Conservation (phyloP, 2,797 vertebrate species). For the Acrocephalus scirpaceus region DNA sequence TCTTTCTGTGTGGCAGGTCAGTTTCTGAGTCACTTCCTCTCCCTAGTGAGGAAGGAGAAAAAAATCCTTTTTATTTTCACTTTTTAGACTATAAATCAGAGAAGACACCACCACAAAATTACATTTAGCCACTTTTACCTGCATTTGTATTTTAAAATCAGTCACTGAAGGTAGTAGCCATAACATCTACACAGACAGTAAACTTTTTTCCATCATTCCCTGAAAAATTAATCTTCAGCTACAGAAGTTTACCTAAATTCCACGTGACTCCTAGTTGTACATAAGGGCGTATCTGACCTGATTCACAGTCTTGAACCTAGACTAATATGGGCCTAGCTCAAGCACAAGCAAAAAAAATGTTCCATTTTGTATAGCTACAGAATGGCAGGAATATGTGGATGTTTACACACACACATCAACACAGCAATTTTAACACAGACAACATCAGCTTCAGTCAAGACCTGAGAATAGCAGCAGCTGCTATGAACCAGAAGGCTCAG, state of each 20-base stretch:
- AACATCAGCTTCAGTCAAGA: not conserved
- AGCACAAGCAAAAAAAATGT: not conserved
- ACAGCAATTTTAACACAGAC: not conserved
- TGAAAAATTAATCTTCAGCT: not conserved
- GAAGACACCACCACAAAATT: not conserved
- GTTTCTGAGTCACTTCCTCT: constrained; percentile 96
- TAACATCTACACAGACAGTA: not conserved
- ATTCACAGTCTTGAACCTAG: not conserved
- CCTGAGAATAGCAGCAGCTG: not conserved
- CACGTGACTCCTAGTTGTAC: not conserved
- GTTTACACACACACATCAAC: not conserved
- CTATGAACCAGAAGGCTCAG: not conserved
- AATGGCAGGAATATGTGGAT: not conserved
- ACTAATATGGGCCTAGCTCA: not conserved
- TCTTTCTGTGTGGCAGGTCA: constrained; percentile 88
- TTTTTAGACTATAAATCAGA: not conserved
- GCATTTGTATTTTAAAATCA: not conserved
- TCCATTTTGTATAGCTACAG: not conserved
- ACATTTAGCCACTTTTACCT: not conserved
- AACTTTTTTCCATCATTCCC: not conserved
- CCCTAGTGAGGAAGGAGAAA: constrained; percentile 73
- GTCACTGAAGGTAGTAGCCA: not conserved
- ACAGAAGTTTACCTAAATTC: not conserved
- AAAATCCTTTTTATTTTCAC: not conserved
- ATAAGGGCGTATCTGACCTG: not conserved